These are phyloP conservation scores for Lophius piscatorius DNA, from an alignment of 2,113 vertebrate genomes.

Conservation along the genomic window DNA sequence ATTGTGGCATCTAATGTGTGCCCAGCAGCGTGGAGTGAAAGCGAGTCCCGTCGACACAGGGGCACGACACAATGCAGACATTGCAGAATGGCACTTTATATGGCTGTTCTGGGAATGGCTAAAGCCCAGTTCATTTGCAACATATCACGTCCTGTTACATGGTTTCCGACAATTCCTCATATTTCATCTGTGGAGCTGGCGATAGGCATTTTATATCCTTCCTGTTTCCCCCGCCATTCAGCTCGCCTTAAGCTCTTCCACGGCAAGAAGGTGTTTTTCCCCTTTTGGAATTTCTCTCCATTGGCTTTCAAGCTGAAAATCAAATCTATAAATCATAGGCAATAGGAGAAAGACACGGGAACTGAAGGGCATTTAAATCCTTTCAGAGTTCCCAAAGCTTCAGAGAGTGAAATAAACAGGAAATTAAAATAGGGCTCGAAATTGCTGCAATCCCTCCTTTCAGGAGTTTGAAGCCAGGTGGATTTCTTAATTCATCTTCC, in stretches of 20 bases:
- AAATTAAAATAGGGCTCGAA: conserved; percentile 73
- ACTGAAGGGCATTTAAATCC: conserved; percentile 74
- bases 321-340: conserved; percentile 77
- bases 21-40: conserved; percentile 59
- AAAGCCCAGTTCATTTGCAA: conserved; percentile 73
- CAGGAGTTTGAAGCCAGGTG: conserved; percentile 55
- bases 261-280: conserved; percentile 56
- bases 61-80: conserved; percentile 58
- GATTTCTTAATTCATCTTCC: conserved; percentile 40
- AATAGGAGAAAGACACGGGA: conserved; percentile 64
- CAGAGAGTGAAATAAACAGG: conserved; percentile 72
- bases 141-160: conserved; percentile 73
- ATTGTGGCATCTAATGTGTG: conserved; percentile 60
- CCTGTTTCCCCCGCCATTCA: conserved; percentile 70
- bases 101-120: conserved; percentile 71
- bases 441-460: conserved; percentile 65
- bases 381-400: conserved; percentile 66
- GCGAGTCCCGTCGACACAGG: conserved; percentile 56
- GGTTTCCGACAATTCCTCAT: conserved; percentile 68
- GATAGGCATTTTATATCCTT: conserved; percentile 68
- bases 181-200: conserved; percentile 64
- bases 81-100: conserved; percentile 58
- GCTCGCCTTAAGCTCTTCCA: conserved; percentile 66
- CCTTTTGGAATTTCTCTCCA: conserved; percentile 62
- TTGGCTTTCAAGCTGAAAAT: conserved; percentile 71